phyloP scores from a whole-genome alignment of 2,888 invertebrate genomes.

The Andrena dorsata region DNA sequence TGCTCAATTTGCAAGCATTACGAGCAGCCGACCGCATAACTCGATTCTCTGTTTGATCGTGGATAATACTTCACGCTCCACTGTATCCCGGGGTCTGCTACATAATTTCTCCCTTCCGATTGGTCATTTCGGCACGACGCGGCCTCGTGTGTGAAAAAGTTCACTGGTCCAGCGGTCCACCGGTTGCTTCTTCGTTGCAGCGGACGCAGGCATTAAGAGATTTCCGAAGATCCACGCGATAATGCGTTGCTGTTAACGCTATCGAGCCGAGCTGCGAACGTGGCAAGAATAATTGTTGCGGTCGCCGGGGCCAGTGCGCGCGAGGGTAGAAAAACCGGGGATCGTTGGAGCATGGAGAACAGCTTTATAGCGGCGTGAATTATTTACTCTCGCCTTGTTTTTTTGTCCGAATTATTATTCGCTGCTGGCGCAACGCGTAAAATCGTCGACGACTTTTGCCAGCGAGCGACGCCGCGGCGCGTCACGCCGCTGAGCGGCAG shows the following conservation, averaged over 20 bases:
- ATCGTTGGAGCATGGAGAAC: conserved; percentile 65
- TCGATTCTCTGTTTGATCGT: conserved; percentile 18
- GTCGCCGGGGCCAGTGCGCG: conserved; percentile 31
- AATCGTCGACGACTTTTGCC: conserved; percentile 37
- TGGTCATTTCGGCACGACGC: conserved; percentile 25
- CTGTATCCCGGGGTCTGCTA: neutral
- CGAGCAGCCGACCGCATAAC: neutral
- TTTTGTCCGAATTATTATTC: conserved; percentile 36
- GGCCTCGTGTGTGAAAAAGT: neutral
- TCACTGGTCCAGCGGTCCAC: neutral
- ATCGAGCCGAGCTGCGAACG: conserved; percentile 23
- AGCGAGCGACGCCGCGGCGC: conserved; percentile 14
- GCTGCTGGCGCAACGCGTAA: conserved; percentile 42
- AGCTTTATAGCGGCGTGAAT: conserved; percentile 65
- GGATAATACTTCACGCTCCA: conserved; percentile 8
- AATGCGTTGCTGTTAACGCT: conserved; percentile 47
- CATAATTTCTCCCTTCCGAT: conserved; percentile 10
- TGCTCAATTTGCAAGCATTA: neutral
- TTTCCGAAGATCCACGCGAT: conserved; percentile 35
- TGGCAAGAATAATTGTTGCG: conserved; percentile 53
- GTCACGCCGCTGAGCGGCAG: conserved; percentile 9
- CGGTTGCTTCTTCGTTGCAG: conserved; percentile 10
- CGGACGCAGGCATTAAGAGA: neutral
- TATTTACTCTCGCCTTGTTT: conserved; percentile 64
- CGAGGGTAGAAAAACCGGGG: conserved; percentile 45